phyloP scores from a whole-genome alignment of 2,888 invertebrate genomes.

The Cryptocephalus moraei region DNA sequence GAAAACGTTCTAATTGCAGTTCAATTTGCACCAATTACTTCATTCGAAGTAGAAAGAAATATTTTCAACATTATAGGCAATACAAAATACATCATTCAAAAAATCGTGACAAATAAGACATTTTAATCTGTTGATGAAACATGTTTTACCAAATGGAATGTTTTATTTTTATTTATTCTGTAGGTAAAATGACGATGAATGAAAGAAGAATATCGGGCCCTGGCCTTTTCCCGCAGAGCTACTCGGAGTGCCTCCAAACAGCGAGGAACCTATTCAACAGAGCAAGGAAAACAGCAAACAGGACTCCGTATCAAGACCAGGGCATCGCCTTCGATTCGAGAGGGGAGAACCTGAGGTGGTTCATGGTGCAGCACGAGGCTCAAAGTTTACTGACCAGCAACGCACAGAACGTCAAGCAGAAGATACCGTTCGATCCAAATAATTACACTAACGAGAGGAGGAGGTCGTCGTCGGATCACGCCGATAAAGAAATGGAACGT shows the following conservation, averaged over 20 bases:
- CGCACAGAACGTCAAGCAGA: conserved; percentile 66
- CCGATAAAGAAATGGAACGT: conserved; percentile 6
- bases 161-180: conserved; percentile 27
- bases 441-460: conserved; percentile 16
- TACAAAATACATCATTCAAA: too few species aligned
- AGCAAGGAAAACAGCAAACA: conserved; percentile 64
- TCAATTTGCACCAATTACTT: too few species aligned
- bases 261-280: conserved; percentile 68
- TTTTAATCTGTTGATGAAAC: too few species aligned
- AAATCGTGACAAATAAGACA: too few species aligned
- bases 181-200: conserved; percentile 64
- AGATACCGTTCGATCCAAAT: conserved; percentile 61
- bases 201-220: conserved; percentile 63
- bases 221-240: conserved; percentile 62
- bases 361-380: conserved; percentile 81
- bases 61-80: too few species aligned
- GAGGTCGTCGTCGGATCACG: conserved; percentile 7
- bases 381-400: conserved; percentile 63
- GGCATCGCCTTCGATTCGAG: conserved; percentile 59
- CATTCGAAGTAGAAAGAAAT: too few species aligned
- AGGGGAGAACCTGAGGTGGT: conserved; percentile 71
- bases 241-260: conserved; percentile 67
- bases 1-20: too few species aligned
- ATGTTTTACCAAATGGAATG: too few species aligned
- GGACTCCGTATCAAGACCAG: conserved; percentile 65